Percentiles rank a stretch among this genome's conserved stretches.
phyloP scores from a whole-genome alignment of 2,888 invertebrate species.

The Tupiocoris notatus region DNA sequence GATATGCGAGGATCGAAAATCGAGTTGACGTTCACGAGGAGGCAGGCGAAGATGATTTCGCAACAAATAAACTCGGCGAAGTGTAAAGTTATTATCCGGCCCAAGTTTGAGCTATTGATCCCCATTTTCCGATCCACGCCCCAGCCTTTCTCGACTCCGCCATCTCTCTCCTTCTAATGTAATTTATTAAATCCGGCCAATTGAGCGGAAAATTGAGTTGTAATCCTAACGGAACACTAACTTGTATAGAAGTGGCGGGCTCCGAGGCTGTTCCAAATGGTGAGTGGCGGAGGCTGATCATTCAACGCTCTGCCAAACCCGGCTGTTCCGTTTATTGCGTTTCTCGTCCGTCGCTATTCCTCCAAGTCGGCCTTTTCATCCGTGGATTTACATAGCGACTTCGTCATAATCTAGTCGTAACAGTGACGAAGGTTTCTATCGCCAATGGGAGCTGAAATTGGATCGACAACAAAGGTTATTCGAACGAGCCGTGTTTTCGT shows the following conservation, averaged over 20 bases:
- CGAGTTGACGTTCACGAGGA: too few species aligned
- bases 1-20: too few species aligned
- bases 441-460: too few species aligned
- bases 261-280: neutral
- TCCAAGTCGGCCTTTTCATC: neutral
- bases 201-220: slow-evolving; percentile 43
- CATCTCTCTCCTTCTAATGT: neutral
- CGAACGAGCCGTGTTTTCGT: too few species aligned
- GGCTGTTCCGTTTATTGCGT: neutral
- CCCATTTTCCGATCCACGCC: neutral
- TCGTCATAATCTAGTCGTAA: neutral
- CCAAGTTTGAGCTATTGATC: slow-evolving; percentile 21
- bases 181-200: slow-evolving; percentile 42
- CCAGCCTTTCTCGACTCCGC: neutral
- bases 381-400: neutral
- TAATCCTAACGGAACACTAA: slow-evolving; percentile 30
- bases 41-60: slow-evolving; percentile 2
- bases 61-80: slow-evolving; percentile 11
- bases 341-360: neutral
- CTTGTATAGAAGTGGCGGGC: slow-evolving; percentile 8
- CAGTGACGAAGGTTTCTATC: too few species aligned
- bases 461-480: too few species aligned
- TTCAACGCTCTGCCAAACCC: slow-evolving; percentile 12
- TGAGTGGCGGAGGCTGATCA: slow-evolving; percentile 12
- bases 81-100: slow-evolving; percentile 30